Conservation (phyloP, 2,888 invertebrate species). For the Sinodicranocentrus sp. region DNA sequence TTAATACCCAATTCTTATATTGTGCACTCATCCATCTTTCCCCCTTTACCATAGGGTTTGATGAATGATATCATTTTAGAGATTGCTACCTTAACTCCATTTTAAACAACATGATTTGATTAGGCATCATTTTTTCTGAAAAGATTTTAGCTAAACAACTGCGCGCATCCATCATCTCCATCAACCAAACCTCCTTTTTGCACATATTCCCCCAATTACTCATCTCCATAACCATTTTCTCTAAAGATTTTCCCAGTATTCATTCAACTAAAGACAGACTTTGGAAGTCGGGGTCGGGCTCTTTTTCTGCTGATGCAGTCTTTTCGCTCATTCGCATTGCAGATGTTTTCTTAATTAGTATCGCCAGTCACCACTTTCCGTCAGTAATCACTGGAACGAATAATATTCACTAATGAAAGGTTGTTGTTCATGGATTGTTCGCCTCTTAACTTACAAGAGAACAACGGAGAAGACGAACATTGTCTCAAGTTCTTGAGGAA, state of each 20-base stretch:
- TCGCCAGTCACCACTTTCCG: conserved; percentile 64
- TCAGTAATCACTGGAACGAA: conserved; percentile 66
- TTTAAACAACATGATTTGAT: conserved; percentile 28
- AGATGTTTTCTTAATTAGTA: conserved; percentile 66
- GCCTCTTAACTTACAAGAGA: background rate
- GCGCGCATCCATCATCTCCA: background rate
- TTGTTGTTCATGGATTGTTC: conserved; percentile 51
- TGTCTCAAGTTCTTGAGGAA: background rate
- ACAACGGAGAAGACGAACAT: background rate
- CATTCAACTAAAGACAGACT: background rate
- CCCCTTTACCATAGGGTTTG: no score
- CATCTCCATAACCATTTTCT: conserved; percentile 37
- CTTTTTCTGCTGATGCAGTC: background rate
- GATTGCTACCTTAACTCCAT: background rate
- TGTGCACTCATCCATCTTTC: no score
- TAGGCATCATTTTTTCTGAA: conserved; percentile 21
- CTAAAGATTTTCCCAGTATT: conserved; percentile 11
- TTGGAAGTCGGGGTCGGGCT: background rate
- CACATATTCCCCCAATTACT: conserved; percentile 55
- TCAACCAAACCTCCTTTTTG: conserved; percentile 37
- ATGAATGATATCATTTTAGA: no score
- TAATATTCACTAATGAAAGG: conserved; percentile 67
- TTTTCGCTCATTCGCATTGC: conserved; percentile 57
- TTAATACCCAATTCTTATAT: no score
- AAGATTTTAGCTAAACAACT: no score